Percentiles rank a stretch among this genome's conserved stretches.
These are phyloP conservation scores for Drosophila kokeensis DNA, from an alignment of 2,888 invertebrate genomes.

Conservation along the genomic window DNA sequence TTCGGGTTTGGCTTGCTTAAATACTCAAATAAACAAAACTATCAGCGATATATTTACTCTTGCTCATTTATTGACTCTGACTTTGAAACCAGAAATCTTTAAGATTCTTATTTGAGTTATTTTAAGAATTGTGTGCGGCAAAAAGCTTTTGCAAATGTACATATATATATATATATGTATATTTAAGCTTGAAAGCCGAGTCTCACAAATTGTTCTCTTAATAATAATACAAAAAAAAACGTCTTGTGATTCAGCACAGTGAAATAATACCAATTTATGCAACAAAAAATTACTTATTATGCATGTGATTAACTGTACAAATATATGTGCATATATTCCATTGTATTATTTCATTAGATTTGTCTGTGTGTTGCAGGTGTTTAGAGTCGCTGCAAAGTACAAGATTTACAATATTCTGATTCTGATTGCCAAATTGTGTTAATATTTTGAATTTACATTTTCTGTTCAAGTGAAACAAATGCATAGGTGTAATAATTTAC, in stretches of 20 bases:
- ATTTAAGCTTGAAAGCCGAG: neutral
- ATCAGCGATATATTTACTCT: neutral
- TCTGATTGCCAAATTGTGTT: neutral
- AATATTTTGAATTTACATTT: neutral
- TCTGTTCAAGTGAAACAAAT: neutral
- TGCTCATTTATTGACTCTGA: slow-evolving; percentile 34
- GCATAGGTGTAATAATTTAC: neutral
- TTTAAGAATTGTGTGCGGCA: slow-evolving; percentile 22
- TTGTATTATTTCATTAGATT: neutral
- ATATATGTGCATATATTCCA: neutral
- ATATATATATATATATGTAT: neutral
- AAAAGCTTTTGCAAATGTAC: neutral
- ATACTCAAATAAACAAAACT: slow-evolving; percentile 12
- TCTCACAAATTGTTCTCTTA: slow-evolving; percentile 15
- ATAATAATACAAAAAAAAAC: neutral
- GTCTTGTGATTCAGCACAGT: slow-evolving; percentile 2
- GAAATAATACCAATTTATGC: slow-evolving; percentile 5
- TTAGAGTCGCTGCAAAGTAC: neutral
- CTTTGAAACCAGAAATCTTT: slow-evolving; percentile 52
- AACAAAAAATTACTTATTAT: neutral
- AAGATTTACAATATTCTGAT: neutral
- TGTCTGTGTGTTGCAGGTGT: neutral
- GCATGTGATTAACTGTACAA: neutral
- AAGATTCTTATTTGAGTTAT: slow-evolving; percentile 30
- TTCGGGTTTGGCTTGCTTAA: slow-evolving; percentile 29